Conservation (phyloP, 2,888 invertebrate genomes). For the Cosmia trapezina region DNA sequence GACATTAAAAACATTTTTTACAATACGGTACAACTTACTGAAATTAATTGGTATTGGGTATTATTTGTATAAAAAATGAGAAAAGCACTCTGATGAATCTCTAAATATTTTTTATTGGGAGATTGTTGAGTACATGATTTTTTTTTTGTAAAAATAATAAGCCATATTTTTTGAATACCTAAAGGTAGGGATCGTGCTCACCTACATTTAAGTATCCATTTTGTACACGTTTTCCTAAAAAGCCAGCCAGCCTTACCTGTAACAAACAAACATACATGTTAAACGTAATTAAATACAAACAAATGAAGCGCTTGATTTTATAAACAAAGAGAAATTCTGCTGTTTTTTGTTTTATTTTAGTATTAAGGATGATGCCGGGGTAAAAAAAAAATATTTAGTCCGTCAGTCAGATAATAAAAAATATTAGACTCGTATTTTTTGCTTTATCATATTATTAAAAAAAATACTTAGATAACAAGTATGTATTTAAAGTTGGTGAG, state of each 20-base stretch:
- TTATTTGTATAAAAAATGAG: slow-evolving; percentile 15
- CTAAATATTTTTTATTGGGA: background rate
- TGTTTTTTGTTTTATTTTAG: too few species aligned
- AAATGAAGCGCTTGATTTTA: background rate
- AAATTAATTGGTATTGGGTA: slow-evolving; percentile 13
- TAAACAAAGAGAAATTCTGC: too few species aligned
- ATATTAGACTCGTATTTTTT: too few species aligned
- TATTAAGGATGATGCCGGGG: too few species aligned
- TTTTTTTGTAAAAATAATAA: background rate
- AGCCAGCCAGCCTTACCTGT: slow-evolving; percentile 42
- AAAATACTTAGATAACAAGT: too few species aligned
- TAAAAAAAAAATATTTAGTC: too few species aligned
- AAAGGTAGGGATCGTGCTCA: background rate
- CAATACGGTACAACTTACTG: too few species aligned
- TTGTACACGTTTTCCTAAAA: background rate
- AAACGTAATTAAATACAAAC: slow-evolving; percentile 13
- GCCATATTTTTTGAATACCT: background rate
- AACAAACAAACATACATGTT: slow-evolving; percentile 25
- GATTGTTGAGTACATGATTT: background rate
- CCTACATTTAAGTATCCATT: background rate
- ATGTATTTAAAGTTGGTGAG: too few species aligned
- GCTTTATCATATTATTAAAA: too few species aligned
- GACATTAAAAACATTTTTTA: slow-evolving; percentile 18
- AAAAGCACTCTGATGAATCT: background rate
- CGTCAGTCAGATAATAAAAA: too few species aligned